Conservation (phyloP, 2,797 vertebrate species). For the Liasis olivaceus region DNA sequence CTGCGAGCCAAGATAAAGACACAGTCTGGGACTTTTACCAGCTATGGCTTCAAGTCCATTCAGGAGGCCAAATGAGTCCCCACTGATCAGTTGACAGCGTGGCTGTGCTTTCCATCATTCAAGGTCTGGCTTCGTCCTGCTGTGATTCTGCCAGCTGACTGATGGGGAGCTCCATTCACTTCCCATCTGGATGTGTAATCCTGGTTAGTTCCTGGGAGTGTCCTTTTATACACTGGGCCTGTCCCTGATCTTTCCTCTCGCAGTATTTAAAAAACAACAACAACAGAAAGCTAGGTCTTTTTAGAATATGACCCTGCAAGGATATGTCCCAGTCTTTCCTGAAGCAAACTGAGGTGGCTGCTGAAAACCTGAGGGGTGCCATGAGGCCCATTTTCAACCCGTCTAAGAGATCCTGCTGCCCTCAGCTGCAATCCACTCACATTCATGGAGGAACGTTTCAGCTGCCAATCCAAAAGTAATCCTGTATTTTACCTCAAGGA, state of each 20-base stretch:
- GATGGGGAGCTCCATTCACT: too few species aligned
- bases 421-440: neutral
- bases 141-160: too few species aligned
- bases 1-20: neutral
- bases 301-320: neutral
- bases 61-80: neutral
- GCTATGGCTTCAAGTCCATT: neutral
- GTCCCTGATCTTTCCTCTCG: too few species aligned
- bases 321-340: neutral
- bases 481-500: neutral
- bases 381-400: neutral
- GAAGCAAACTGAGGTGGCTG: neutral
- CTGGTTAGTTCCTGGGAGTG: too few species aligned
- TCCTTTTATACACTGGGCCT: too few species aligned
- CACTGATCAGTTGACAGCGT: neutral
- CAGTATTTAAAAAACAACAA: neutral
- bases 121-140: too few species aligned
- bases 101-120: neutral
- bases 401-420: neutral
- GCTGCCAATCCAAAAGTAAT: neutral
- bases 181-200: too few species aligned
- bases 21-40: neutral
- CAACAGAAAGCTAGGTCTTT: neutral
- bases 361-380: neutral
- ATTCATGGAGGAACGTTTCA: neutral